phyloP scores from a whole-genome alignment of 2,888 invertebrate species.

The Syrista parreyssii region DNA sequence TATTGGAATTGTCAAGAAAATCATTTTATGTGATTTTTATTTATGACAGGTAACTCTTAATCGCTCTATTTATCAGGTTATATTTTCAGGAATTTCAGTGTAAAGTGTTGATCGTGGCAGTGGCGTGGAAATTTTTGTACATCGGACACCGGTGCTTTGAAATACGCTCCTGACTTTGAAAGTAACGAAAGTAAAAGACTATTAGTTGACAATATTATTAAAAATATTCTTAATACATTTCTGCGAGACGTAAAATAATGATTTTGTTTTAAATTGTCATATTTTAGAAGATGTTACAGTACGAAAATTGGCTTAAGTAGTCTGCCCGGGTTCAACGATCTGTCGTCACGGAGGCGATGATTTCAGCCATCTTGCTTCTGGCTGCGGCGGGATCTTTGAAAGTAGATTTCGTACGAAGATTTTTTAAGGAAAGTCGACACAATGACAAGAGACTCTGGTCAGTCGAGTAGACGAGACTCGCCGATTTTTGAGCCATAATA shows the following conservation, averaged over 20 bases:
- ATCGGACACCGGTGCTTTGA: neutral
- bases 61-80: neutral
- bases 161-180: neutral
- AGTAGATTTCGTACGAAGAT: neutral
- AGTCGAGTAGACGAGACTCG: neutral
- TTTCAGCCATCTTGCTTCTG: constrained; percentile 46
- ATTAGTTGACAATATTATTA: neutral
- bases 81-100: neutral
- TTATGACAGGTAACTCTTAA: neutral
- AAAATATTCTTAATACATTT: neutral
- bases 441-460: neutral
- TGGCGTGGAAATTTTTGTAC: neutral
- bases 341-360: constrained; percentile 44
- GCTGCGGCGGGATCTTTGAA: constrained; percentile 32
- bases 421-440: too few relatives aligned
- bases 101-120: neutral
- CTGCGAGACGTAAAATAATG: neutral
- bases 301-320: constrained; percentile 30
- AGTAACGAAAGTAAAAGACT: neutral
- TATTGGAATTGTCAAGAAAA: neutral
- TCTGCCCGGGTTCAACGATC: constrained; percentile 54
- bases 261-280: neutral
- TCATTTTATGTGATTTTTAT: neutral
- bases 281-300: neutral
- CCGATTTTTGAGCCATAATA: neutral